Percentiles rank a stretch among this genome's conserved stretches.
Conservation (phyloP, 2,797 vertebrate species). For the Cyclopterus lumpus region DNA sequence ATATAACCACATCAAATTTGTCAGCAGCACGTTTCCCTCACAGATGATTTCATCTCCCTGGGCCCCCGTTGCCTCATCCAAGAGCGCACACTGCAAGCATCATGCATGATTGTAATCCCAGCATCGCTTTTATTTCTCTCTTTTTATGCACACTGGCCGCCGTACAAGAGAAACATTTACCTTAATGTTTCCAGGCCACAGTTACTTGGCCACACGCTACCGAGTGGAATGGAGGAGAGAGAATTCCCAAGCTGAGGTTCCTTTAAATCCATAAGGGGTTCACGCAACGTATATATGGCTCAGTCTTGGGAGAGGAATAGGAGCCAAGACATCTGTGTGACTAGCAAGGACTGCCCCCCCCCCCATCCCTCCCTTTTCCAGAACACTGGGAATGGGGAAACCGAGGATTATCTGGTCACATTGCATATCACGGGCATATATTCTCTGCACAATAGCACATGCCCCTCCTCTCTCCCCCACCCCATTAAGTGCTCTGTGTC, state of each 20-base stretch:
- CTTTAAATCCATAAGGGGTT: slow-evolving; percentile 76
- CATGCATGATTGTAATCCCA: slow-evolving; percentile 52
- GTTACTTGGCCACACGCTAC: slow-evolving; percentile 69
- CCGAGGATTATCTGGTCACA: slow-evolving; percentile 70
- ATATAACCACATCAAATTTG: slow-evolving; percentile 62
- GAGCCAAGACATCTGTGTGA: slow-evolving; percentile 86
- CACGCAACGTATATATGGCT: slow-evolving; percentile 63
- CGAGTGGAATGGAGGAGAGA: slow-evolving; percentile 76
- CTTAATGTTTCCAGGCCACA: slow-evolving; percentile 72
- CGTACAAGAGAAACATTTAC: slow-evolving; percentile 70
- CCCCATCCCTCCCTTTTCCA: slow-evolving; percentile 34
- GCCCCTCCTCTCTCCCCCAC: slow-evolving; percentile 20
- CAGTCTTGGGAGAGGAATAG: slow-evolving; percentile 75
- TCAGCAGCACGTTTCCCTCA: slow-evolving; percentile 52
- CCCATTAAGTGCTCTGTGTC: slow-evolving; percentile 47
- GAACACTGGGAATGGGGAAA: slow-evolving; percentile 65
- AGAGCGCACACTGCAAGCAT: slow-evolving; percentile 45
- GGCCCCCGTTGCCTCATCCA: slow-evolving; percentile 30
- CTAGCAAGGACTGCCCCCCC: slow-evolving; percentile 67
- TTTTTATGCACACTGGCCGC: slow-evolving; percentile 70
- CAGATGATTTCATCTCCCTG: slow-evolving; percentile 55
- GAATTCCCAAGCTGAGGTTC: slow-evolving; percentile 77
- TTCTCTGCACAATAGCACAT: slow-evolving; percentile 42
- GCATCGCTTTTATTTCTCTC: slow-evolving; percentile 70
- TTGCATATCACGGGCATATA: slow-evolving; percentile 58